Base-by-base conservation (phyloP, 2,797 vertebrate genomes). In the Sebastes miniatus region DNA sequence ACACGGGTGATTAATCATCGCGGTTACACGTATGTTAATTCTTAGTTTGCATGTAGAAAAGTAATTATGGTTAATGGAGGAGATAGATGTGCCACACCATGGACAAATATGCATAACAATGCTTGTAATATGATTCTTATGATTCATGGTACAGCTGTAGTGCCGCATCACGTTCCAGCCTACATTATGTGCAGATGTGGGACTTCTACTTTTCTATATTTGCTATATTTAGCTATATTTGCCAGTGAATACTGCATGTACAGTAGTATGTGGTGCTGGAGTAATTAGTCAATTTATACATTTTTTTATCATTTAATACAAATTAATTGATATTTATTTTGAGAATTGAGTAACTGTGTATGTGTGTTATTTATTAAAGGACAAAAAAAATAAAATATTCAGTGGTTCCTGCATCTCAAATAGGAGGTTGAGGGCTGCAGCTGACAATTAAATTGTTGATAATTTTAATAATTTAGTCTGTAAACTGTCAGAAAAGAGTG, bases 41-140 rank as follows among this genome's bases (percentile, higher is more conserved):
- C 63, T 8, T 73, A 83, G 59, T 87, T 88, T 90, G 88, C 89
- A 90, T 92, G 86, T 90, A 87, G 88, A 85, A 87, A 79, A 89
- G 88, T 89, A 87, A 91, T 93, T 88, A 89, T 39, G 63, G 81
- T 79, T 90, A 91, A 91, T 86, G 50, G 83, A 58, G 71, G 78
- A 92, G 79, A 91, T 83, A 68, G 87, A 94, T 89, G 77, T 66
- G 66, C 73, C 74, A 87, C 85, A 88, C 85, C 50, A 75, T 69
- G 47, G 58, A 86, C 74, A 87, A 91, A 85, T 91, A 88, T 86
- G 85, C 83, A 83, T 73, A 88, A 87, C 69, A 84, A 79, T 36
- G 66, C 4, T 64, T 25, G 75, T 80, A 91, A 92, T 90, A 76
- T 75, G 84, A 74, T 69, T 77, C 67, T 57, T 64, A 62, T 88